phyloP scores from a whole-genome alignment of 2,113 vertebrate genomes.

The Hiodon tergisus region DNA sequence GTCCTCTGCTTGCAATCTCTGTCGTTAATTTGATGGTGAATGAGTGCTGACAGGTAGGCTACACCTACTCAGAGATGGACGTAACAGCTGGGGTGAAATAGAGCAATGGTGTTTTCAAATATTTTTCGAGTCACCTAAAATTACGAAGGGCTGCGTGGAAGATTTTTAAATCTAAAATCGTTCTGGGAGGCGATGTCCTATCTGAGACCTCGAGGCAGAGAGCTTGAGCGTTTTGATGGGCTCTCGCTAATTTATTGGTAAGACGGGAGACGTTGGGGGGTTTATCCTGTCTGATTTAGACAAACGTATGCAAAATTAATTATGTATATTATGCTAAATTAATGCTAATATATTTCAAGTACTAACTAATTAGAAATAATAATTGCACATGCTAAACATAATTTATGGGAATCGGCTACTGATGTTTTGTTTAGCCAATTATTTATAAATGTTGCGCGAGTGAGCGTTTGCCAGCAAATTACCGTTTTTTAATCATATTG shows the following conservation, averaged over 20 bases:
- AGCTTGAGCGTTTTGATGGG: constrained; percentile 72
- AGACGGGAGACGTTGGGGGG: constrained; percentile 25
- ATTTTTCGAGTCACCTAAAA: background rate
- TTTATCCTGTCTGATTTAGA: background rate
- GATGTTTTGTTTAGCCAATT: too few relatives aligned
- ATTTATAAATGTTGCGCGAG: too few relatives aligned
- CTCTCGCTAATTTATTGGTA: constrained; percentile 83
- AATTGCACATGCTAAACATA: too few relatives aligned
- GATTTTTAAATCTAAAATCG: constrained; percentile 11
- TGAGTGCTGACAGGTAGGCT: constrained; percentile 42
- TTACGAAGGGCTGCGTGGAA: constrained; percentile 8
- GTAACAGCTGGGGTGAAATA: background rate
- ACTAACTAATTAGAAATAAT: too few relatives aligned
- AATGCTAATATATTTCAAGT: too few relatives aligned
- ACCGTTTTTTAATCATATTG: too few relatives aligned
- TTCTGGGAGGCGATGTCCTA: constrained; percentile 60
- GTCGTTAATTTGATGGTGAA: constrained; percentile 35
- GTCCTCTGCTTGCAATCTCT: constrained; percentile 13
- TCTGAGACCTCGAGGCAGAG: constrained; percentile 59
- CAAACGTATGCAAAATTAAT: background rate
- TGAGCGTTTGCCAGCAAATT: too few relatives aligned
- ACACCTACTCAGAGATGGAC: constrained; percentile 33
- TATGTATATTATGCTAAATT: too few relatives aligned
- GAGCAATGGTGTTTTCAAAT: constrained; percentile 23
- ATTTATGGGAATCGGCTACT: too few relatives aligned